Evolutionary conservation across 2,113 vertebrate genomes (phyloP).

Genomic region (Oncorhynchus kisutch): DNA sequence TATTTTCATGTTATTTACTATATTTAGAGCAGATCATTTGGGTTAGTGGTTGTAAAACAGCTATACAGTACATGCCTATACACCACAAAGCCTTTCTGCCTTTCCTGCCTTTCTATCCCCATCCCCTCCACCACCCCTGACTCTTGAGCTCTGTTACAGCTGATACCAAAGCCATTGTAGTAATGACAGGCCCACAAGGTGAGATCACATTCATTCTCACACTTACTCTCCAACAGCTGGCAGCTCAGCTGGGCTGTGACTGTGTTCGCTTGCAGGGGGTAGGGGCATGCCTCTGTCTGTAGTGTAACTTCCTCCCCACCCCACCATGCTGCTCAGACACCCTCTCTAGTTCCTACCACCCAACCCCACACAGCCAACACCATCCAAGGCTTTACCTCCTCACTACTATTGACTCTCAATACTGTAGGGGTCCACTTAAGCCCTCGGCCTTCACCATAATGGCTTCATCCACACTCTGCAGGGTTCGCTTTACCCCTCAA

Average conservation of each 20-base stretch:
- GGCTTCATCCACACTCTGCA: slow-evolving; percentile 30
- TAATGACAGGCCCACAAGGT: slow-evolving; percentile 45
- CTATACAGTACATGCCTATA: not conserved
- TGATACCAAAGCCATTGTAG: slow-evolving; percentile 39
- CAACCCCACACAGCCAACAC: not conserved
- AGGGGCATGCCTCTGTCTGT: not conserved
- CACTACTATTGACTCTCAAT: not conserved
- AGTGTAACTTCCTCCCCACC: not conserved
- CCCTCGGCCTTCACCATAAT: slow-evolving; percentile 10
- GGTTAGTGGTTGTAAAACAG: too few species aligned
- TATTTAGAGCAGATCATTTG: too few species aligned
- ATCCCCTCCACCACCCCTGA: not conserved
- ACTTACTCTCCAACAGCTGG: slow-evolving; percentile 54
- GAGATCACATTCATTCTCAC: slow-evolving; percentile 62
- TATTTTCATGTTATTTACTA: too few species aligned
- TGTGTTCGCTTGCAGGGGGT: slow-evolving; percentile 1
- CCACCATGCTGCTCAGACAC: not conserved
- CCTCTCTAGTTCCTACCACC: not conserved
- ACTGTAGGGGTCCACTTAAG: slow-evolving; percentile 22
- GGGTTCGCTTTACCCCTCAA: slow-evolving; percentile 40
- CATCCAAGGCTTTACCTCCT: not conserved
- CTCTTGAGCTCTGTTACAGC: slow-evolving; percentile 31
- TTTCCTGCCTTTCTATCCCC: slow-evolving; percentile 27
- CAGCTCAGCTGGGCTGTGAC: slow-evolving; percentile 8
- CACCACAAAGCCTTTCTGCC: not conserved